phyloP scores from a whole-genome alignment of 2,888 invertebrate genomes.

The Dichetophora obliterata region DNA sequence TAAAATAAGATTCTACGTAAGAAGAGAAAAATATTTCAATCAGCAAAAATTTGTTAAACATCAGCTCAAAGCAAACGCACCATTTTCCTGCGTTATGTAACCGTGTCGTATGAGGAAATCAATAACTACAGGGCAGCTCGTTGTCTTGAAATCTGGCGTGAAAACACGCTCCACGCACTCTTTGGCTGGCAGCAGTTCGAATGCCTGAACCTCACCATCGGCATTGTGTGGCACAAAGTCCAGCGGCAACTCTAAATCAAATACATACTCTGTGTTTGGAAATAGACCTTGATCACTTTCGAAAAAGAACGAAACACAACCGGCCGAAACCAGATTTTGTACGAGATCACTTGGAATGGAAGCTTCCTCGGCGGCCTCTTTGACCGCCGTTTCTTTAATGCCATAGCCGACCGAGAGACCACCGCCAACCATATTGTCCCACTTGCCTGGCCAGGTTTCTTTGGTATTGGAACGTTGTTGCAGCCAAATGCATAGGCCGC shows the following conservation, averaged over 20 bases:
- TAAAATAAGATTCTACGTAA: conserved; percentile 84
- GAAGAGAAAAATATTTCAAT: conserved; percentile 13
- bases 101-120: conserved; percentile 95
- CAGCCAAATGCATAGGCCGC: conserved; percentile 89
- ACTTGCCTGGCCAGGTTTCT: conserved; percentile 94
- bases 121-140: conserved; percentile 90
- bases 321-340: conserved; percentile 71
- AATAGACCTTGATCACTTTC: conserved; percentile 94
- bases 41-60: neutral
- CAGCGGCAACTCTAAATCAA: conserved; percentile 89
- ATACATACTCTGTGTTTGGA: conserved; percentile 95
- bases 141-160: conserved; percentile 90
- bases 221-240: conserved; percentile 93
- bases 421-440: conserved; percentile 97
- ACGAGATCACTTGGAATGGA: conserved; percentile 86
- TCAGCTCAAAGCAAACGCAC: conserved; percentile 70
- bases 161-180: conserved; percentile 87
- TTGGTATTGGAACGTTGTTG: conserved; percentile 92
- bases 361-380: conserved; percentile 95
- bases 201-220: conserved; percentile 94
- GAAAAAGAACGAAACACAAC: conserved; percentile 78
- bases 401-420: conserved; percentile 91
- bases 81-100: conserved; percentile 88
- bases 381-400: conserved; percentile 89
- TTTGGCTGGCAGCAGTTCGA: conserved; percentile 86